A percentile compares a stretch with the other conserved stretches of the same genome.
Evolutionary conservation across 2,113 vertebrate species (phyloP).

Genomic region (Ginglymostoma cirratum): DNA sequence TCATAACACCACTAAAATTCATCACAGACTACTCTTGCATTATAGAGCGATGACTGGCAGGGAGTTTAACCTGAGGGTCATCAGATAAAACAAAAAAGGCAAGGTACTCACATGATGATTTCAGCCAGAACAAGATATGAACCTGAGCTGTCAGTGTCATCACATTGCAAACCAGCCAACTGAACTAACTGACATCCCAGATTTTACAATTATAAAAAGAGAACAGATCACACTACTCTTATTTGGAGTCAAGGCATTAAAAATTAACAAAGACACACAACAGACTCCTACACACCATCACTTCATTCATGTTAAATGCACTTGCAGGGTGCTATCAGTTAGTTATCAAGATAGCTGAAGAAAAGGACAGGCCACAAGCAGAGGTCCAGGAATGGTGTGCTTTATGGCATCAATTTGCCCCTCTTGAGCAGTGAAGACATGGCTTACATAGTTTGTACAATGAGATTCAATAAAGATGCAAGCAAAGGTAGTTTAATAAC

Average conservation of each 20-base stretch:
- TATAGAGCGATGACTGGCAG: too few species aligned
- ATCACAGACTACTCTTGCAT: too few species aligned
- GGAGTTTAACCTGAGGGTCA: too few species aligned
- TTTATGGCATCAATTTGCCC: neutral
- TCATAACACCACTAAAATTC: neutral
- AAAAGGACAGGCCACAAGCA: neutral
- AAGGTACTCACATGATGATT: too few species aligned
- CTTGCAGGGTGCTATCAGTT: too few species aligned
- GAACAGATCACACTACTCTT: neutral
- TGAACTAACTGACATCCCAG: too few species aligned
- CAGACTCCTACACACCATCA: neutral
- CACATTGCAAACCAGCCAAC: too few species aligned
- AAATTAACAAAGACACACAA: neutral
- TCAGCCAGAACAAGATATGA: too few species aligned
- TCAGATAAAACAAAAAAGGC: too few species aligned
- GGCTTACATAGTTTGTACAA: neutral
- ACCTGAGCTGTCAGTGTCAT: too few species aligned
- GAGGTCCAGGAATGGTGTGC: neutral
- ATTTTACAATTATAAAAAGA: neutral
- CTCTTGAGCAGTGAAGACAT: neutral
- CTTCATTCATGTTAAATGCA: too few species aligned
- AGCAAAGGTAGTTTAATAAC: neutral
- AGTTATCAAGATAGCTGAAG: neutral
- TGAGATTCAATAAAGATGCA: neutral
- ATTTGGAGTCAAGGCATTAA: neutral